Conservation (phyloP, 2,797 vertebrate genomes). For the Amblyraja radiata region DNA sequence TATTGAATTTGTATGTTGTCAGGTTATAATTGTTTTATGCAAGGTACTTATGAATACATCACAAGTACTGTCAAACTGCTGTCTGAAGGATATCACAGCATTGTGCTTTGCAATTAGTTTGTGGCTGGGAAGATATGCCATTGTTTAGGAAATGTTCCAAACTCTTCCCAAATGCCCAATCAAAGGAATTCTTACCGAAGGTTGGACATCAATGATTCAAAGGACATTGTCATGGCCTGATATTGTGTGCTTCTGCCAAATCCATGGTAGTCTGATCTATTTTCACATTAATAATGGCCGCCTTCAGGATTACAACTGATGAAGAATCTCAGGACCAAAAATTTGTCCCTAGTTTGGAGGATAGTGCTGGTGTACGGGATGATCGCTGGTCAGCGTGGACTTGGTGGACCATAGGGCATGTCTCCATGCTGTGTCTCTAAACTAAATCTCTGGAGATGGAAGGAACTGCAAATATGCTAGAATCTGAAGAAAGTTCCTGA, state of each 20-base stretch:
- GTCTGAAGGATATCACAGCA: neutral
- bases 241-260: neutral
- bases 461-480: no score
- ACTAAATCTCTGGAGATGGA: no score
- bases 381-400: no score
- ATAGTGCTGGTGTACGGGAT: no score
- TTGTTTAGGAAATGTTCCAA: neutral
- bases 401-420: no score
- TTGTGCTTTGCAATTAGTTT: neutral
- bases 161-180: neutral
- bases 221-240: neutral
- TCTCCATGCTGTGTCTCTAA: no score
- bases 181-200: neutral
- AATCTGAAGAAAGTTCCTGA: no score
- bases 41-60: neutral
- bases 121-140: neutral
- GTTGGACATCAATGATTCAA: neutral
- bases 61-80: neutral
- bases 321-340: no score
- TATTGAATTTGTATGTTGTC: neutral
- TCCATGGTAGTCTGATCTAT: no score
- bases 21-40: neutral
- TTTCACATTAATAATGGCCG: neutral
- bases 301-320: neutral
- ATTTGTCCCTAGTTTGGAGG: no score